phyloP scores from a whole-genome alignment of 1,140 invertebrate genomes.

The Cyclargus thomasi region DNA sequence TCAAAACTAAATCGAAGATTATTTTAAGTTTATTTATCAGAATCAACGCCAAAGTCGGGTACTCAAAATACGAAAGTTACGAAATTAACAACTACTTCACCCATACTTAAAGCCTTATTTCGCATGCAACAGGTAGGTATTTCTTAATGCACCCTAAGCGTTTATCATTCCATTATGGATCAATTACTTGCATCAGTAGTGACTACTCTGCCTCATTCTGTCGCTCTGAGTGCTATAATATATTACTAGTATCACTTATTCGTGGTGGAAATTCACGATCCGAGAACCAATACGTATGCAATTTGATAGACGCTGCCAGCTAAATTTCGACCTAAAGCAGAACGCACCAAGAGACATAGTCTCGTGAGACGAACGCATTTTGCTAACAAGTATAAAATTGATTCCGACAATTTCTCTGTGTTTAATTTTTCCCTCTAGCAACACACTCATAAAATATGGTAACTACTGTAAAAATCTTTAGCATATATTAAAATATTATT shows the following conservation, averaged over 20 bases:
- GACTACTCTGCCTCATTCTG: conserved; percentile 31
- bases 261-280: conserved; percentile 29
- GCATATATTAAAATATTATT: background rate
- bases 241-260: conserved; percentile 40
- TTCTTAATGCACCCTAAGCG: background rate
- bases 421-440: conserved; percentile 14
- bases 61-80: no score
- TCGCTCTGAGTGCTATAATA: conserved; percentile 31
- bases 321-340: conserved; percentile 21
- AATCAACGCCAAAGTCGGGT: no score
- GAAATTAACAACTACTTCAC: no score
- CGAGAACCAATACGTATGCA: conserved; percentile 22
- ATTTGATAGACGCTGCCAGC: conserved; percentile 9
- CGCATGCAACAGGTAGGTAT: background rate
- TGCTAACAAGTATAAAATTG: conserved; percentile 12
- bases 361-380: background rate
- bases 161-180: conserved; percentile 28
- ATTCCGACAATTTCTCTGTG: conserved; percentile 17
- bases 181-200: conserved; percentile 37
- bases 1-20: no score
- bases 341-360: background rate
- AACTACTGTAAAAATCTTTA: background rate
- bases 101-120: background rate
- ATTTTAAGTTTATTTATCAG: no score
- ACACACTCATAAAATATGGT: conserved; percentile 2